Evolutionary conservation across 2,888 invertebrate species (phyloP).

Genomic region (Xestia rhomboidea): DNA sequence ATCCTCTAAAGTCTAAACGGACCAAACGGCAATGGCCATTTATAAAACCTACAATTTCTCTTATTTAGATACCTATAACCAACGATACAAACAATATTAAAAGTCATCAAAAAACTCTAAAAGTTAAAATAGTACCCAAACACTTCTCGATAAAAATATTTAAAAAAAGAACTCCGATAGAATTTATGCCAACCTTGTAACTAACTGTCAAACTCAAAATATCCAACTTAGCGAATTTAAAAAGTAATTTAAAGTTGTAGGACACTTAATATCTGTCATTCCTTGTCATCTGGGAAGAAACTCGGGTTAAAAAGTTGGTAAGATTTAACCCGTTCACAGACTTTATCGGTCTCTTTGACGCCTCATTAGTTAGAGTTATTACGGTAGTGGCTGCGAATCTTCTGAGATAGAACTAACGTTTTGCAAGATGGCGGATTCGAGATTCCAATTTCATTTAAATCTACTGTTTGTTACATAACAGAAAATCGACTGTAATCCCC

Average conservation of each 20-base stretch:
- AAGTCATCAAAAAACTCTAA: not conserved
- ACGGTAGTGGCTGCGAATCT: constrained; percentile 7
- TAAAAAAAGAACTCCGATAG: constrained; percentile 23
- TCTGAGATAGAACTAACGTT: constrained; percentile 23
- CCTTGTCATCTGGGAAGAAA: constrained; percentile 41
- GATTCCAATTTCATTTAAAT: constrained; percentile 4
- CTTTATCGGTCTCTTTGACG: constrained; percentile 33
- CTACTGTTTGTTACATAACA: not conserved
- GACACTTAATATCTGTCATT: constrained; percentile 61
- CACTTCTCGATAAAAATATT: not conserved
- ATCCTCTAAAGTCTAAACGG: too few relatives aligned
- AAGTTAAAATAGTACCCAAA: not conserved
- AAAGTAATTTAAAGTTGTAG: constrained; percentile 67
- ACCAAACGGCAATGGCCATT: too few relatives aligned
- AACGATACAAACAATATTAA: not conserved
- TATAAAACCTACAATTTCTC: not conserved
- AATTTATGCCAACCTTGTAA: constrained; percentile 45
- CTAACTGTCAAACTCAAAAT: constrained; percentile 38
- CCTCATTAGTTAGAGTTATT: constrained; percentile 44
- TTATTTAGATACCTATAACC: not conserved
- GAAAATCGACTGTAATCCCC: not conserved
- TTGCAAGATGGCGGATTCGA: constrained; percentile 35
- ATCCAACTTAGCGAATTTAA: constrained; percentile 58
- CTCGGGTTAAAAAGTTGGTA: constrained; percentile 28
- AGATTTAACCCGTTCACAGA: constrained; percentile 24